Base-by-base conservation (phyloP, 2,888 invertebrate genomes). In the Temnothorax unifasciatus region DNA sequence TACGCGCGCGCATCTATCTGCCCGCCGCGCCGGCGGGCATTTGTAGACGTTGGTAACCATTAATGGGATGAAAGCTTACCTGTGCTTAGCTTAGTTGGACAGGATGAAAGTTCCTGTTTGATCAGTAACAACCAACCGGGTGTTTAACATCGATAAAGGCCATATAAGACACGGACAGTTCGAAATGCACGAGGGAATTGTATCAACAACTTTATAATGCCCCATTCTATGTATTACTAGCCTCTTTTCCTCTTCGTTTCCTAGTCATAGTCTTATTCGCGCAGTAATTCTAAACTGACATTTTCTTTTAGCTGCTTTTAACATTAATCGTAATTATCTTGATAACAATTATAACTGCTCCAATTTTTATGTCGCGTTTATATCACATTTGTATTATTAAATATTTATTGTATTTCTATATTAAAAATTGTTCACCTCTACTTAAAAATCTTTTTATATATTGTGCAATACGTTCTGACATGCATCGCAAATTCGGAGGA, bases 21-120 rank as follows among this genome's bases (percentile, higher is more conserved):
- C n/a, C 41, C 29, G 82, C 82, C 44, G 59, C n/a, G 82, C 82
- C 52, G 47, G 44, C 82, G 41, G 82, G 75, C 82, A 44, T 82
- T 82, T 74, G 74, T 69, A 61, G 38, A 81, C 38, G 74, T 64
- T 63, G n/a, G 74, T 82, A 82, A 47, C 66, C 75, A 75, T 75
- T 83, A 83, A 76, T 64, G 76, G 76, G 64, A 75, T 83, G 76
- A 57, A 76, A 83, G 82, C 76, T 83, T 57, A 66, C 75, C 66
- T 83, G 57, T 52, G 54, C 82, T 66, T 76, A 82, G 34, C 63
- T 57, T 83, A 83, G 82, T 83, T 66, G 57, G 47, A 68, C 76
- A 59, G 41, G 74, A 59, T 74, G 79, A 61, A 81, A 81, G 79
- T 81, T 81, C 74, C 34, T 81, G 79, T 81, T 81, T 81, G 74